phyloP scores from a whole-genome alignment of 2,797 vertebrate species.

The Lutjanus campechanus region DNA sequence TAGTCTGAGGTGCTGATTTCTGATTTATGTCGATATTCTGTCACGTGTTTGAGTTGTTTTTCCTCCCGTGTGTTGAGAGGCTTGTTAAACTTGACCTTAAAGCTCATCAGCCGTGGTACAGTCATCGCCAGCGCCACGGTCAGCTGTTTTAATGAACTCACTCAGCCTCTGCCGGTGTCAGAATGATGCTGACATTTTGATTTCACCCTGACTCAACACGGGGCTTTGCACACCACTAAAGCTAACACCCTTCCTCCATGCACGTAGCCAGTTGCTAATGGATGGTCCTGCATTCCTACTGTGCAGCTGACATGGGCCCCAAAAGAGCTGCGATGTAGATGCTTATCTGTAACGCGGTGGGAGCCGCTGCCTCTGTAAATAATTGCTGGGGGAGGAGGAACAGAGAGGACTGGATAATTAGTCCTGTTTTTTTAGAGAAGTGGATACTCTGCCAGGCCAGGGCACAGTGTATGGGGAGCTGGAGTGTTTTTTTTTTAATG shows the following conservation, averaged over 20 bases:
- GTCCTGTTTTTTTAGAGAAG: conserved; percentile 43
- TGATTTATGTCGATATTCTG: background rate
- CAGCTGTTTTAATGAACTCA: conserved; percentile 73
- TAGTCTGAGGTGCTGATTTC: background rate
- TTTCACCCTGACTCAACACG: conserved; percentile 61
- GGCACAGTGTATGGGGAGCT: conserved; percentile 14
- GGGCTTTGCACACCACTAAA: conserved; percentile 54
- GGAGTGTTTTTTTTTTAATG: conserved; percentile 17
- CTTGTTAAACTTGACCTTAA: conserved; percentile 49
- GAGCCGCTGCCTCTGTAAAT: conserved; percentile 60
- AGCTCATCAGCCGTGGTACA: conserved; percentile 48
- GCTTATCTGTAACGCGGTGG: conserved; percentile 58
- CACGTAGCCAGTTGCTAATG: conserved; percentile 55
- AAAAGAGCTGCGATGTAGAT: conserved; percentile 53
- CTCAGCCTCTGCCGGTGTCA: conserved; percentile 54
- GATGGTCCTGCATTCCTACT: conserved; percentile 64
- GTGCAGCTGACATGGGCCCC: conserved; percentile 62
- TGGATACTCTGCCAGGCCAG: conserved; percentile 33
- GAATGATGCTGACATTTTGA: conserved; percentile 77
- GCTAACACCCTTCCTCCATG: conserved; percentile 31
- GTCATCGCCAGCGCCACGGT: conserved; percentile 39
- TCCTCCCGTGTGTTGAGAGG: conserved; percentile 16
- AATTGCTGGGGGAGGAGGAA: conserved; percentile 39
- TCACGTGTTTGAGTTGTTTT: conserved; percentile 7
- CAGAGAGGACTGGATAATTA: conserved; percentile 50